Conservation (phyloP, 2,888 invertebrate genomes). For the Tetranychus piercei region DNA sequence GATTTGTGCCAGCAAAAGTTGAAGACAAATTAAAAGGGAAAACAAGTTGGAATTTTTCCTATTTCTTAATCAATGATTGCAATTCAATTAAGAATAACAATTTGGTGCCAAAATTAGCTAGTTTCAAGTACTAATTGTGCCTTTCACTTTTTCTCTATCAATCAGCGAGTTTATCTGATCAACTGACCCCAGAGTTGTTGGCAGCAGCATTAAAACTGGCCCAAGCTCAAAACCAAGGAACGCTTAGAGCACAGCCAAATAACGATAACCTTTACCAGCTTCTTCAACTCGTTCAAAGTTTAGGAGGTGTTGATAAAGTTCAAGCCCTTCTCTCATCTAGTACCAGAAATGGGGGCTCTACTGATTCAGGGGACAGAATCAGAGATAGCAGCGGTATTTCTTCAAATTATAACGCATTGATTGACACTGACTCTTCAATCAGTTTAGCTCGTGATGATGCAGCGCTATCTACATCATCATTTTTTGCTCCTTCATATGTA, state of each 20-base stretch:
- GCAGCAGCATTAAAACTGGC: constrained; percentile 9
- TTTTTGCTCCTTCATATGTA: constrained; percentile 14
- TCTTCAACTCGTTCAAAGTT: constrained; percentile 27
- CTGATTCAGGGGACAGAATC: neutral
- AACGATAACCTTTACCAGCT: constrained; percentile 25
- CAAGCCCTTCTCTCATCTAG: constrained; percentile 26
- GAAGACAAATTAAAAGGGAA: no score
- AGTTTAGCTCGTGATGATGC: constrained; percentile 2
- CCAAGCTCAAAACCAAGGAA: neutral
- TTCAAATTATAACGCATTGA: neutral
- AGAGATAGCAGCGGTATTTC: neutral
- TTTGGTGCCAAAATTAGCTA: neutral
- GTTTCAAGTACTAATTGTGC: neutral
- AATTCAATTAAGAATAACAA: no score
- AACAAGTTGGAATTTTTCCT: no score
- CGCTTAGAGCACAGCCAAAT: neutral
- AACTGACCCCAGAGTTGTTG: constrained; percentile 11
- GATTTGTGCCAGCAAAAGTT: no score
- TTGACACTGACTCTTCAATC: neutral
- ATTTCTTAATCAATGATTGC: no score
- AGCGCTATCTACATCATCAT: constrained; percentile 19
- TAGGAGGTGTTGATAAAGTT: constrained; percentile 30
- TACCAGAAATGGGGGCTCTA: neutral
- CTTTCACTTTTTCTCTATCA: constrained; percentile 3
- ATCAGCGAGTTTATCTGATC: neutral